Conservation (phyloP, 2,113 vertebrate genomes). For the Talpa occidentalis region DNA sequence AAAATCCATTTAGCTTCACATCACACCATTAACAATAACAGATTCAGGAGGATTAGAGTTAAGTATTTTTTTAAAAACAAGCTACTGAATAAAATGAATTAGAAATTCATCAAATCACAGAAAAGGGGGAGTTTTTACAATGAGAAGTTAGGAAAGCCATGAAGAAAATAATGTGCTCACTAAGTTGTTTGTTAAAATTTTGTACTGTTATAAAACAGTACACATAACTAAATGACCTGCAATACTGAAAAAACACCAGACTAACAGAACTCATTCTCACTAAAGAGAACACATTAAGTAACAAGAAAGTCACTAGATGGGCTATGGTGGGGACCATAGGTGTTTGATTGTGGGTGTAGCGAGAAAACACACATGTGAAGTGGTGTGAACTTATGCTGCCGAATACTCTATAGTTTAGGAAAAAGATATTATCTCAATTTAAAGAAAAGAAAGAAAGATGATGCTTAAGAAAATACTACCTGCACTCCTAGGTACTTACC, state of each 20-base stretch:
- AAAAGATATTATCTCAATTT: background rate
- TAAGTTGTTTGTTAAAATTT: slow-evolving; percentile 16
- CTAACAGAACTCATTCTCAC: background rate
- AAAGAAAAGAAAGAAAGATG: background rate
- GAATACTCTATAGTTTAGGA: no score
- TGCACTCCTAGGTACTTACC: no score
- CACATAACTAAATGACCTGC: background rate
- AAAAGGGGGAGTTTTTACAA: background rate
- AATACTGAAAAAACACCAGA: background rate
- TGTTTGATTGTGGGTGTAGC: no score
- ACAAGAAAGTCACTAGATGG: slow-evolving; percentile 3
- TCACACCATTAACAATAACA: slow-evolving; percentile 49
- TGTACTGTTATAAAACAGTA: background rate
- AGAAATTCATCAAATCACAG: slow-evolving; percentile 14
- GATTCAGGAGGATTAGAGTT: background rate
- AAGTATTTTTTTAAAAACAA: slow-evolving; percentile 52
- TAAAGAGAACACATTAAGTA: background rate
- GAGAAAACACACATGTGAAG: no score
- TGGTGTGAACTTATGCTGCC: no score
- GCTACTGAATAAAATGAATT: background rate
- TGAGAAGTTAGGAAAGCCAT: slow-evolving; percentile 17
- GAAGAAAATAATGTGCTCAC: background rate
- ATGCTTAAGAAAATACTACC: no score
- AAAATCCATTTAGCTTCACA: slow-evolving; percentile 54
- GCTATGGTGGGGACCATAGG: background rate